A percentile compares a stretch with the other conserved stretches of the same genome.
These are phyloP conservation scores for Oryzias sinensis DNA, from an alignment of 2,797 vertebrate species.

Conservation along the genomic window DNA sequence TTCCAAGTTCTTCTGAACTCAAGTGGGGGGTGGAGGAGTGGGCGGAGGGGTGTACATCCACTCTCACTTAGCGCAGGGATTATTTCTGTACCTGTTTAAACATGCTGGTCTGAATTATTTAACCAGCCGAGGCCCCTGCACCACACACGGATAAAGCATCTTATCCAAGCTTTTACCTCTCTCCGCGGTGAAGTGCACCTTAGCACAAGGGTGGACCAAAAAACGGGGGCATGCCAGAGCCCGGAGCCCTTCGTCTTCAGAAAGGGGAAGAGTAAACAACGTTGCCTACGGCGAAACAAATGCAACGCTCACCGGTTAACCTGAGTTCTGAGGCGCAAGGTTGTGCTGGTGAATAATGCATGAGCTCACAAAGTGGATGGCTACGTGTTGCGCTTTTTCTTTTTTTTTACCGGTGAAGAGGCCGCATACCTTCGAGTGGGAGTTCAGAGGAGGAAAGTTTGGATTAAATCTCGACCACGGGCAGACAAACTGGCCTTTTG, in stretches of 20 bases:
- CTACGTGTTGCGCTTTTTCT: slow-evolving; percentile 46
- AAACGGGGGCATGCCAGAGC: slow-evolving; percentile 48
- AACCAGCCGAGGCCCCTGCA: slow-evolving; percentile 63
- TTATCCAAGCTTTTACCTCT: slow-evolving; percentile 78
- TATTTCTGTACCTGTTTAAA: slow-evolving; percentile 95
- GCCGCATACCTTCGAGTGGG: slow-evolving; percentile 9
- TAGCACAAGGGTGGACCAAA: slow-evolving; percentile 34
- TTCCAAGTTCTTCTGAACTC: slow-evolving; percentile 43
- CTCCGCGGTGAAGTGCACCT: slow-evolving; percentile 72
- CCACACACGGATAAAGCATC: slow-evolving; percentile 55
- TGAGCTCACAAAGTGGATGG: slow-evolving; percentile 52
- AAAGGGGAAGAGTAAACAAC: slow-evolving; percentile 43
- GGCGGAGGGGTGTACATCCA: slow-evolving; percentile 47
- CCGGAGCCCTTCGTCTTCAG: slow-evolving; percentile 36
- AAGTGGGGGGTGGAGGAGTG: slow-evolving; percentile 13
- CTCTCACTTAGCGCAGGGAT: slow-evolving; percentile 76
- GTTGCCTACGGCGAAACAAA: slow-evolving; percentile 53
- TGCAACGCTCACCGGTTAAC: slow-evolving; percentile 49
- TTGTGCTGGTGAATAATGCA: slow-evolving; percentile 63
- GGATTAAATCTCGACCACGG: too few species aligned
- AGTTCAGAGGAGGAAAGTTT: slow-evolving; percentile 21
- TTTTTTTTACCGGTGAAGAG: not conserved
- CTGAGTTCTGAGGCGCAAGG: slow-evolving; percentile 47
- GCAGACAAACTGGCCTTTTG: too few species aligned
- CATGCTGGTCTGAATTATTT: slow-evolving; percentile 89